These are phyloP conservation scores for Edolisoma coerulescens DNA, from an alignment of 2,113 vertebrate genomes.

Conservation along the genomic window DNA sequence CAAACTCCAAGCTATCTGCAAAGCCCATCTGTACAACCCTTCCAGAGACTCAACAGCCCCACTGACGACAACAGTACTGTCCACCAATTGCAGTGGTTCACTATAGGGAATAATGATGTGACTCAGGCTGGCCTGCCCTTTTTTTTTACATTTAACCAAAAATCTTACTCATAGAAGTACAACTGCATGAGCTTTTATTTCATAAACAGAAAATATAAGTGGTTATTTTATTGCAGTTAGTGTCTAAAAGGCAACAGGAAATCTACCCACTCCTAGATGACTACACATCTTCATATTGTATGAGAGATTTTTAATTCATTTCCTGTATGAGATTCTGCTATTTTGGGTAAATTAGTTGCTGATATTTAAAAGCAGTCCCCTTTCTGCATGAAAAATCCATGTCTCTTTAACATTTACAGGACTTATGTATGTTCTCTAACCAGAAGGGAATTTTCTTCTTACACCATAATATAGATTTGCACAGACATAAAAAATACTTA, in stretches of 20 bases:
- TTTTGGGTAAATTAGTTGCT: background rate
- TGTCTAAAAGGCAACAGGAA: constrained; percentile 6
- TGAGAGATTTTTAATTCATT: background rate
- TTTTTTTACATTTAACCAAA: background rate
- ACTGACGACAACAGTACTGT: background rate
- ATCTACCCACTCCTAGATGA: background rate
- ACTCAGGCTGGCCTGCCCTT: background rate
- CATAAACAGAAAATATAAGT: background rate
- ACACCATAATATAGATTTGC: background rate
- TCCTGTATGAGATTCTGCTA: background rate
- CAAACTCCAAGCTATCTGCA: background rate
- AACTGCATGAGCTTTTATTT: background rate
- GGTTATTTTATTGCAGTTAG: background rate
- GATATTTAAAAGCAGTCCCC: background rate
- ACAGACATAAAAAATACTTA: background rate
- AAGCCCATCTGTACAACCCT: background rate
- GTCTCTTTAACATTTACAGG: background rate
- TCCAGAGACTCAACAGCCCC: background rate
- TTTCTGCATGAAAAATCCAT: background rate
- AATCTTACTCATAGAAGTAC: background rate
- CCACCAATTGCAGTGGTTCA: background rate
- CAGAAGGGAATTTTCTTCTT: background rate
- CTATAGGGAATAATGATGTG: background rate
- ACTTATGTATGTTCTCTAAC: background rate
- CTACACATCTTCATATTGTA: background rate